Evolutionary conservation across 2,888 invertebrate genomes (phyloP), one percentile per base, ranked within the genome.

Genomic region (Torymus texanus): DNA sequence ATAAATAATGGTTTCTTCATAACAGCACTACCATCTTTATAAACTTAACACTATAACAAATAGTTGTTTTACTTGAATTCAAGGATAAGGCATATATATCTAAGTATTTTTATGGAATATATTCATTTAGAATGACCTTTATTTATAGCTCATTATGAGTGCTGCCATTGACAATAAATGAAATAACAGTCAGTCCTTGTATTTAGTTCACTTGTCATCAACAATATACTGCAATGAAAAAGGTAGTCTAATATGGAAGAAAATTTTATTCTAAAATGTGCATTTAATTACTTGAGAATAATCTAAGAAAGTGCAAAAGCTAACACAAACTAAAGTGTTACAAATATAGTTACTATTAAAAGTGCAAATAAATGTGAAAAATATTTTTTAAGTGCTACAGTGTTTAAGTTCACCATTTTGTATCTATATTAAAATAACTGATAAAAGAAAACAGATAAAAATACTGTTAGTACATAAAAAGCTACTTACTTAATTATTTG

Each of bases 321-420:
- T 58, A 56, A 56, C 56, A 56, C 41, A n/a, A 24, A 29, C 4
- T 65, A 18, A 29, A 29, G 1, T 72, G 24, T 29, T 29, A 29
- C 29, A 29, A 29, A 29, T 29, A 29, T 29, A 29, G 3, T 29
- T 29, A 29, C 29, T 29, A 41, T 61, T 56, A 78, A 12, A 56
- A 53, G 50, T 65, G 55, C 61, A 71, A 66, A 78, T 8, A 78
- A 75, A 70, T 79, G 75, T 79, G 66, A 75, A 75, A 71, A 75
- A 65, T 68, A 41, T 59, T 14, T 56, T 55, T 50, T 12, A 8
- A 66, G 51, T 63, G 12, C 18, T 41, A 2, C n/a, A 58, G n/a
- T 66, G 14, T n/a, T 62, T 56, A 51, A 3, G 62, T 16, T 41
- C 8, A 8, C 41, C 41, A 41, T 41, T 41, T 41, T 41, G 41